Evolutionary conservation across 2,113 vertebrate genomes (phyloP), one percentile per base, ranked within the genome.

Genomic region (Colinus virginianus): DNA sequence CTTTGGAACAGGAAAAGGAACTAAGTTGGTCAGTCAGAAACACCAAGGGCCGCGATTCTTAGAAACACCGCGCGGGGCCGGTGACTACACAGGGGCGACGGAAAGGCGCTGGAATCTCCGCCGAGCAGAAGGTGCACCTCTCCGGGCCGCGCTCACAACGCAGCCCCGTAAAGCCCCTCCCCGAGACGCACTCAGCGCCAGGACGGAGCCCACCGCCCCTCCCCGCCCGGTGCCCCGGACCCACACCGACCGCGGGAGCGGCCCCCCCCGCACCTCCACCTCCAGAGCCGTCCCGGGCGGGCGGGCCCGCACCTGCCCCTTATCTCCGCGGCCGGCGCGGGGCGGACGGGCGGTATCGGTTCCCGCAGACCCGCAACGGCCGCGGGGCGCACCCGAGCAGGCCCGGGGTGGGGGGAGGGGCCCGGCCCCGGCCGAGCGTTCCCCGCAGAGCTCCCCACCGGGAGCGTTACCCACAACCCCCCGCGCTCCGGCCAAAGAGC

Each of bases 91-190:
- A 3, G 48, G 38, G 56, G 7, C 32, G 20, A 58, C 12, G 56
- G 56, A 63, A 53, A 3, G 72, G 71, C 56, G 11, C 59, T 19
- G 89, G 92, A 77, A 87, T 84, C 46, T 13, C 94, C 85, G 6
- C 36, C 0, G 68, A 15, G 64, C 0, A 21, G 2, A 46, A 42
- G 72, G 53, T 20, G 48, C 38, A 0, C 38, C 8, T 38, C 42
- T 59, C 34, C 17, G 13, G 2, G 25, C 64, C 23, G 3, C 20
- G 55, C 43, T 4, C 48, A 58, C 34, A 26, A 15, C 8, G 15
- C 51, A 28, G 51, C 32, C 8, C 23, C 0, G 71, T 19, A 3
- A 86, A 70, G 34, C 55, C 77, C 72, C 69, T 25, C 7, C 25
- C 34, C 30, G 9, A 2, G 79, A 4, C 8, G 21, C 15, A 5